phyloP scores from a whole-genome alignment of 92 coral and sea anemone genomes.

The Epizoanthus scotinus region DNA sequence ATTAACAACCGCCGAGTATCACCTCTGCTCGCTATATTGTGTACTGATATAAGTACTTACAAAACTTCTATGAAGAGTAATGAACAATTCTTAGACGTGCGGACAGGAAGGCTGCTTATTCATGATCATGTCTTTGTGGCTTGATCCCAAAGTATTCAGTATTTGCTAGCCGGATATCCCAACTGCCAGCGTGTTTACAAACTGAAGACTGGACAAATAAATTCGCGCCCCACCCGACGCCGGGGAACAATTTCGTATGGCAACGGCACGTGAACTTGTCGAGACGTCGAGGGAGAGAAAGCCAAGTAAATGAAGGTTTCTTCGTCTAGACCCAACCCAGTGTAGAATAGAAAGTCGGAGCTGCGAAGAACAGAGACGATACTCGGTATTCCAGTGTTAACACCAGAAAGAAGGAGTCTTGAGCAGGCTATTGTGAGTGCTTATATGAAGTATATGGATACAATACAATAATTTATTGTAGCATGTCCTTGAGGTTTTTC shows the following conservation, averaged over 20 bases:
- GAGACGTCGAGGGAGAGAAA: too few species aligned
- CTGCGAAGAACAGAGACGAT: too few species aligned
- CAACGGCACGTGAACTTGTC: too few species aligned
- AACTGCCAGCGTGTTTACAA: conserved; percentile 1
- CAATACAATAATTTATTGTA: too few species aligned
- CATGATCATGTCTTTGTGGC: conserved; percentile 24
- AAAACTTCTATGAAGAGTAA: background rate
- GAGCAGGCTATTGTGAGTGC: too few species aligned
- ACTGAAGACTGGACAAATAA: background rate
- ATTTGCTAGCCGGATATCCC: conserved; percentile 34
- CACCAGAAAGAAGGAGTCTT: too few species aligned
- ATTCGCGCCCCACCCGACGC: background rate
- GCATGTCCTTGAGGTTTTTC: too few species aligned
- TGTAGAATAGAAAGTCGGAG: background rate
- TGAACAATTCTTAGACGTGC: conserved; percentile 12
- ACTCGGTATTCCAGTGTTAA: too few species aligned
- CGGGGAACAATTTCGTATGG: background rate
- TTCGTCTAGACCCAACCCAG: background rate
- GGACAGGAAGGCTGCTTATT: conserved; percentile 11
- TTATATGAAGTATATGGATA: too few species aligned
- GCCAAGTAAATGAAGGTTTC: too few species aligned
- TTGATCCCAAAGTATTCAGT: conserved; percentile 15
- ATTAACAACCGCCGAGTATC: too few species aligned
- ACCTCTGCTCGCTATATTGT: too few species aligned
- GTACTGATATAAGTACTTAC: background rate